phyloP scores from a whole-genome alignment of 1,140 invertebrate genomes.

The Bombus fervidus region DNA sequence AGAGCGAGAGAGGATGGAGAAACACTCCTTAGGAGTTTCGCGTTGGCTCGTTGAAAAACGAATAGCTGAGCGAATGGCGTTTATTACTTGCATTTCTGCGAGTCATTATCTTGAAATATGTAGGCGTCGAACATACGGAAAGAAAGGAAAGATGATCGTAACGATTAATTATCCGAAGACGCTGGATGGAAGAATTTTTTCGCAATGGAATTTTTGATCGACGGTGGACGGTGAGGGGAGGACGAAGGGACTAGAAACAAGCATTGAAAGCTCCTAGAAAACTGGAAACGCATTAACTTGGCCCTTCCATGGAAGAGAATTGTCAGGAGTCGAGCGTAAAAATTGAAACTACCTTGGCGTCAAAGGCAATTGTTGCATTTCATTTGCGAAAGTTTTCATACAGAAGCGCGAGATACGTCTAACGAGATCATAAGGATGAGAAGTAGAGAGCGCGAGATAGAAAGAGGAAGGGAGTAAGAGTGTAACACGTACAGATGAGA shows the following conservation, averaged over 20 bases:
- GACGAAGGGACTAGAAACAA: too few species aligned
- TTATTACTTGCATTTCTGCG: slow-evolving; percentile 53
- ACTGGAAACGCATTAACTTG: not conserved
- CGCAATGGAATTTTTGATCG: not conserved
- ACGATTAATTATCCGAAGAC: slow-evolving; percentile 26
- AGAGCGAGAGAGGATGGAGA: not conserved
- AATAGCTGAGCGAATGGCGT: slow-evolving; percentile 38
- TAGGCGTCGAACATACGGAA: slow-evolving; percentile 21
- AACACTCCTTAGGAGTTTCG: slow-evolving; percentile 23
- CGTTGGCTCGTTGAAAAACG: slow-evolving; percentile 44
- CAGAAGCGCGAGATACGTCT: not conserved
- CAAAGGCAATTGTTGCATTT: slow-evolving; percentile 18
- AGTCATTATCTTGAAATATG: slow-evolving; percentile 52
- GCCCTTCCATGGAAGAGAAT: not conserved
- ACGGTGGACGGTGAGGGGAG: not conserved
- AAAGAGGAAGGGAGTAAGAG: not conserved
- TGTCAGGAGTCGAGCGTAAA: not conserved
- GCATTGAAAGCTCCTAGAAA: not conserved
- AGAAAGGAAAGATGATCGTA: not conserved
- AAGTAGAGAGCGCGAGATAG: not conserved
- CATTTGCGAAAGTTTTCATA: slow-evolving; percentile 14
- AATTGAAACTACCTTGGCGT: not conserved
- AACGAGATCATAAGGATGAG: slow-evolving; percentile 6
- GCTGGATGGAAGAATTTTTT: slow-evolving; percentile 1
- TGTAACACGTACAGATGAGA: slow-evolving; percentile 28